These are phyloP conservation scores for Cyclophora punctaria DNA, from an alignment of 2,888 invertebrate genomes.

Conservation along the genomic window DNA sequence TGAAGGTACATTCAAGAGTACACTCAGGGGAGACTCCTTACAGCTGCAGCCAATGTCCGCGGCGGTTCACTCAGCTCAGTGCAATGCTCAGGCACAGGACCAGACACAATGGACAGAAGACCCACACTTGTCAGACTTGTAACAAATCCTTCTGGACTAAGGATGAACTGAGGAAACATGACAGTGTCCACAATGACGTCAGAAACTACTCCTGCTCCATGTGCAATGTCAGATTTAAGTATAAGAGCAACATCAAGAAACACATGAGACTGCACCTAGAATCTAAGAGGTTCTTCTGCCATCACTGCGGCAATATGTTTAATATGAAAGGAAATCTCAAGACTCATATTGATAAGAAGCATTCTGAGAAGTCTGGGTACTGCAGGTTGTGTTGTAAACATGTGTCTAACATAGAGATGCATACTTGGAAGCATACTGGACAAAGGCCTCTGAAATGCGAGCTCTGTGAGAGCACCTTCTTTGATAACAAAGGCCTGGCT, in stretches of 20 bases:
- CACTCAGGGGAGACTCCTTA: slow-evolving; percentile 64
- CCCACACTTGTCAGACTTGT: slow-evolving; percentile 43
- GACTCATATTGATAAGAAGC: slow-evolving; percentile 65
- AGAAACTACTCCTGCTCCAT: slow-evolving; percentile 46
- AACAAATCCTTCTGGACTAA: slow-evolving; percentile 51
- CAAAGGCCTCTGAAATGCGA: slow-evolving; percentile 59
- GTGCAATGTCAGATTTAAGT: slow-evolving; percentile 66
- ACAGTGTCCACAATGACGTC: slow-evolving; percentile 41
- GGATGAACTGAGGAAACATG: slow-evolving; percentile 46
- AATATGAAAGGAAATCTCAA: slow-evolving; percentile 65
- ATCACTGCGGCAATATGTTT: slow-evolving; percentile 58
- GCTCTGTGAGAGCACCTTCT: slow-evolving; percentile 50
- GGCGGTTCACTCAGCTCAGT: slow-evolving; percentile 46
- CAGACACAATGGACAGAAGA: slow-evolving; percentile 43
- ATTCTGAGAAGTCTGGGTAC: slow-evolving; percentile 71
- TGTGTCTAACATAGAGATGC: slow-evolving; percentile 69
- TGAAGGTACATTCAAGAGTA: slow-evolving; percentile 48
- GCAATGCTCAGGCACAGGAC: slow-evolving; percentile 44
- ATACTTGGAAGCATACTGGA: slow-evolving; percentile 73
- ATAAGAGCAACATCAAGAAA: slow-evolving; percentile 64
- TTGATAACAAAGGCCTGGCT: slow-evolving; percentile 45
- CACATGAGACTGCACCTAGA: slow-evolving; percentile 57
- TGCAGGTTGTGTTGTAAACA: slow-evolving; percentile 67
- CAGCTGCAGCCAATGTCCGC: slow-evolving; percentile 41
- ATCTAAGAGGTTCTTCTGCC: slow-evolving; percentile 47